A percentile compares a stretch with the other conserved stretches of the same genome.
Evolutionary conservation across 2,113 vertebrate genomes (phyloP).

Genomic region (Hemibagrus wyckioides): DNA sequence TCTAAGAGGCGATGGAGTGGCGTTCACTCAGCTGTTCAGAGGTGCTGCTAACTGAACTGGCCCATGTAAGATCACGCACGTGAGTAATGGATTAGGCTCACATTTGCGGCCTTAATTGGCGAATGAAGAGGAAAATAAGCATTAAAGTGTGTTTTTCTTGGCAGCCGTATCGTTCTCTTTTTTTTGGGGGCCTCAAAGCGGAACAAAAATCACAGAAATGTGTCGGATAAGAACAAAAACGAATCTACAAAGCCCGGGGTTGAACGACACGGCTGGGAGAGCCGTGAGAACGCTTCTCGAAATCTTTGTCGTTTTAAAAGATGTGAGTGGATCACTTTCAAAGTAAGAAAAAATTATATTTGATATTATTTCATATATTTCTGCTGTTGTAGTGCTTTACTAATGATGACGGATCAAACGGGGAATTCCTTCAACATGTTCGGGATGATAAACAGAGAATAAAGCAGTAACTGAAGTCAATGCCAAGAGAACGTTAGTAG

Average conservation of each 20-base stretch:
- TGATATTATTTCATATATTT: not conserved
- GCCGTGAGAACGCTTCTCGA: not conserved
- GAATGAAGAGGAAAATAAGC: slow-evolving; percentile 21
- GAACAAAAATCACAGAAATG: slow-evolving; percentile 1
- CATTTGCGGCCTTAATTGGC: slow-evolving; percentile 31
- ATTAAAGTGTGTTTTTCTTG: slow-evolving; percentile 24
- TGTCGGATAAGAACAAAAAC: not conserved
- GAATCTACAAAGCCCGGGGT: not conserved
- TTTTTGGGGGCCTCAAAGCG: not conserved
- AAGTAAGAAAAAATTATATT: not conserved
- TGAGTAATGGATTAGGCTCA: slow-evolving; percentile 37
- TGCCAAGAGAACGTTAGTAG: not conserved
- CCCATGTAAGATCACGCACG: slow-evolving; percentile 12
- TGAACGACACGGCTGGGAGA: not conserved
- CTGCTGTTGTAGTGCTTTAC: not conserved
- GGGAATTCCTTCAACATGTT: not conserved
- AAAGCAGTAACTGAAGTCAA: not conserved
- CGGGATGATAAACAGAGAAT: not conserved
- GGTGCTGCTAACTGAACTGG: slow-evolving; percentile 13
- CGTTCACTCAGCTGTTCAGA: not conserved
- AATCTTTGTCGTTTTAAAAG: not conserved
- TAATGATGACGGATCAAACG: not conserved
- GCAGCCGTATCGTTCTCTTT: not conserved
- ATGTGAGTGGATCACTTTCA: not conserved
- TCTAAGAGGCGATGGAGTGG: slow-evolving; percentile 1